Conservation (phyloP, 2,797 vertebrate genomes). For the Leucoraja ocellata region DNA sequence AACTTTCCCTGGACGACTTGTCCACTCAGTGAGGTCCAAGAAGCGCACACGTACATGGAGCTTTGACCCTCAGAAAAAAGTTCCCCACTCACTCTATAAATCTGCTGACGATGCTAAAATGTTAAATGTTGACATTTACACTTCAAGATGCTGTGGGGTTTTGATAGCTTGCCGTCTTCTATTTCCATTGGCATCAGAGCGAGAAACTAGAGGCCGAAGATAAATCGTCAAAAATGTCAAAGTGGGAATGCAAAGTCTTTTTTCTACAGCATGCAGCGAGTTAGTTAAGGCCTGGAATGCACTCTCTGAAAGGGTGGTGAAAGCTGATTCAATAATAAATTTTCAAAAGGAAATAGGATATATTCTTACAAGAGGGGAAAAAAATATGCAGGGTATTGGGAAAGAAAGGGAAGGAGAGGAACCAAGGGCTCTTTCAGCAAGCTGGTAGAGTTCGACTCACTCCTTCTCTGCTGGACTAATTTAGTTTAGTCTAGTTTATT, state of each 20-base stretch:
- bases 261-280: not conserved
- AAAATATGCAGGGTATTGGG: not conserved
- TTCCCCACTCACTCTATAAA: not conserved
- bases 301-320: not conserved
- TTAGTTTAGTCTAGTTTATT: too few relatives aligned
- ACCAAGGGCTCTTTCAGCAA: not conserved
- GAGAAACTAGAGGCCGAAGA: not conserved
- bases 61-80: not conserved
- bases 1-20: not conserved
- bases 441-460: not conserved
- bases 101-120: not conserved
- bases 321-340: not conserved
- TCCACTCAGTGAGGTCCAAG: not conserved
- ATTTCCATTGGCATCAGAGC: not conserved
- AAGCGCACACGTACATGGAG: not conserved
- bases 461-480: not conserved
- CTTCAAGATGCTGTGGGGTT: not conserved
- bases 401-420: not conserved
- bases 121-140: not conserved
- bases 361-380: not conserved
- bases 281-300: not conserved
- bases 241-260: not conserved
- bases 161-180: not conserved
- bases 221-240: not conserved
- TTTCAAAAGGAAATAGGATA: not conserved